Evolutionary conservation across 2,113 vertebrate genomes (phyloP), one percentile per base, ranked within the genome.

Genomic region (Recurvirostra avosetta): DNA sequence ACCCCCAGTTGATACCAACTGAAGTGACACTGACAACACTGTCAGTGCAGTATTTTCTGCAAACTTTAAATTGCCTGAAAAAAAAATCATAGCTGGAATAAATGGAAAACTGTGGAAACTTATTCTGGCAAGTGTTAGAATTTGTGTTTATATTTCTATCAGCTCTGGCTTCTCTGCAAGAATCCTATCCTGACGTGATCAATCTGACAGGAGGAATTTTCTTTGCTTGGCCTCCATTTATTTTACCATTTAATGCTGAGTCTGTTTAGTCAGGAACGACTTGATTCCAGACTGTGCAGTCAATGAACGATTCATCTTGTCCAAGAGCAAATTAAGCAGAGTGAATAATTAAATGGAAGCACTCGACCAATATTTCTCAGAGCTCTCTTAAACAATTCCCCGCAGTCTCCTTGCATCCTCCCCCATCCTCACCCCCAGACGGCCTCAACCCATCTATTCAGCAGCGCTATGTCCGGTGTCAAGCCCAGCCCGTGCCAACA

Each of bases 271-370:
- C 95, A 94, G 94, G 89, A 91, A 97, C 76, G 93, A 92, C 94
- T 90, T 83, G 93, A 56, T 94, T 95, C 91, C 94, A 96, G 93
- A 85, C 92, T 67, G 36, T 1, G 9, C 80, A 74, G 82, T 97
- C 96, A 94, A 89, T 96, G 96, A 92, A 72, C 74, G 50, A 97
- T 97, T 95, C 93, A 95, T 97, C 95, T 96, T 96, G 85, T 94
- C 96, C 88, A 94, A 79, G 67, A 95, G 75, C 96, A 97, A 97
- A 97, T 97, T 97, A 97, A 96, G 81, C 81, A 92, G 90, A 95
- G 91, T 90, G 95, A 97, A 95, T 97, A 96, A 97, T 97, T 97
- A 95, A 96, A 96, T 95, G 79, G 92, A 86, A 95, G 89, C 88
- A 74, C 94, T 97, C 85, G 68, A 91, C 87, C 93, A 94, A 88